phyloP scores from a whole-genome alignment of 2,797 vertebrate species.

The Enteromius afrohamiltoni region DNA sequence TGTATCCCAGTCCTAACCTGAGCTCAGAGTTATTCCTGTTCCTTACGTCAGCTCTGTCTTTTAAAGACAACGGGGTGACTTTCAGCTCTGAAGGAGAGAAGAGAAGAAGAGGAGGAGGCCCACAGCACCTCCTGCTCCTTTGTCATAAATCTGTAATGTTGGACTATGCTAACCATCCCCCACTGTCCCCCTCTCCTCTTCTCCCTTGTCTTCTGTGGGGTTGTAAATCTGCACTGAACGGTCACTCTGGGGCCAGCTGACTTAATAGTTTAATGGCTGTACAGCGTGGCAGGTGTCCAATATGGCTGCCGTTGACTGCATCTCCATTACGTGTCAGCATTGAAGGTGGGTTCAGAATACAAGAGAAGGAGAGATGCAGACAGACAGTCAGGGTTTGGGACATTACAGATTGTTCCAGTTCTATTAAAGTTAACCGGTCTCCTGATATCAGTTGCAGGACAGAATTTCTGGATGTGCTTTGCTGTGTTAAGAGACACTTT shows the following conservation, averaged over 20 bases:
- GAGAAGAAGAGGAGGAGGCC: conserved; percentile 26
- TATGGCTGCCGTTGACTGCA: conserved; percentile 37
- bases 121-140: conserved; percentile 19
- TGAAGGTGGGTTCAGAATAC: conserved; percentile 25
- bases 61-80: conserved; percentile 33
- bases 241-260: conserved; percentile 21
- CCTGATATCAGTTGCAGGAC: conserved; percentile 38
- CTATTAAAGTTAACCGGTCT: conserved; percentile 45
- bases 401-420: conserved; percentile 42
- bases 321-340: conserved; percentile 34
- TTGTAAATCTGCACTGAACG: conserved; percentile 52
- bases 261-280: conserved; percentile 50
- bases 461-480: conserved; percentile 39
- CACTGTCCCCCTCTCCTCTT: conserved; percentile 16
- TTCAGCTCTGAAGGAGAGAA: conserved; percentile 37
- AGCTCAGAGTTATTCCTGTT: not conserved
- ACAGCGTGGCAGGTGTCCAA: conserved; percentile 54
- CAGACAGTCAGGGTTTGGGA: conserved; percentile 39
- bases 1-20: conserved; percentile 7
- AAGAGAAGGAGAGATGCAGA: conserved; percentile 13
- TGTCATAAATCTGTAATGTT: conserved; percentile 51
- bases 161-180: conserved; percentile 36
- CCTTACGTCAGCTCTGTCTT: conserved; percentile 34
- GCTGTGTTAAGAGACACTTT: conserved; percentile 24
- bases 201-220: conserved; percentile 1